These are phyloP conservation scores for Strigops habroptila DNA, from an alignment of 2,113 vertebrate genomes.

Conservation along the genomic window DNA sequence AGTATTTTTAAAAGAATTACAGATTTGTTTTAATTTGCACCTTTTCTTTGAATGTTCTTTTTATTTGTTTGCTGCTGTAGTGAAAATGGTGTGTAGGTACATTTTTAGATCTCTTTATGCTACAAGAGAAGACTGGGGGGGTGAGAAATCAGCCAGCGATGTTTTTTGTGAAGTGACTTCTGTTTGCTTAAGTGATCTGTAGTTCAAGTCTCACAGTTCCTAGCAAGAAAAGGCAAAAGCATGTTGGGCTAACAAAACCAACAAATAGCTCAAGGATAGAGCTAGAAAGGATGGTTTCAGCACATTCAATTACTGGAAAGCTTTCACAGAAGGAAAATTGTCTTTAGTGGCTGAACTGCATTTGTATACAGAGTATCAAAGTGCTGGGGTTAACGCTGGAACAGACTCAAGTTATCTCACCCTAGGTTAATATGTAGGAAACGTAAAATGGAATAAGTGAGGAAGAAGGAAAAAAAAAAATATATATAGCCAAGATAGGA, in stretches of 20 bases:
- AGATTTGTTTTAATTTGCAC: not conserved
- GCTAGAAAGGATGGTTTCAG: conserved; percentile 1
- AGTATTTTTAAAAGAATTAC: not conserved
- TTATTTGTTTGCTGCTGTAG: not conserved
- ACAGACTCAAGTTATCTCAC: conserved; percentile 1
- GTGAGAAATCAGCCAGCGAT: not conserved
- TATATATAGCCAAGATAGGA: not conserved
- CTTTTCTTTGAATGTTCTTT: not conserved
- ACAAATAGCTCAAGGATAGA: conserved; percentile 29
- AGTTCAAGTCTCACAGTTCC: not conserved
- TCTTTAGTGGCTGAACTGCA: conserved; percentile 5
- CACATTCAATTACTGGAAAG: conserved; percentile 12
- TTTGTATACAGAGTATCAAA: conserved; percentile 17
- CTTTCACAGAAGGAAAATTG: conserved; percentile 29
- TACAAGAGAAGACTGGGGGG: not conserved
- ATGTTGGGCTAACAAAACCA: not conserved
- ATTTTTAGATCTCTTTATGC: not conserved
- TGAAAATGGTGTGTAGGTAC: accelerated
- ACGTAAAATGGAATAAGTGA: not conserved
- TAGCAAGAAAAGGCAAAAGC: not conserved
- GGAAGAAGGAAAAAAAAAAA: not conserved
- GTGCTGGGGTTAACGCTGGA: conserved; percentile 9
- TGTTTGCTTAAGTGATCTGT: not conserved
- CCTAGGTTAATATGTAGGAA: not conserved
- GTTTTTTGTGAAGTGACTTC: not conserved